Evolutionary conservation across 2,888 invertebrate genomes (phyloP), one percentile per base, ranked within the genome.

Genomic region (Melieria omissa): DNA sequence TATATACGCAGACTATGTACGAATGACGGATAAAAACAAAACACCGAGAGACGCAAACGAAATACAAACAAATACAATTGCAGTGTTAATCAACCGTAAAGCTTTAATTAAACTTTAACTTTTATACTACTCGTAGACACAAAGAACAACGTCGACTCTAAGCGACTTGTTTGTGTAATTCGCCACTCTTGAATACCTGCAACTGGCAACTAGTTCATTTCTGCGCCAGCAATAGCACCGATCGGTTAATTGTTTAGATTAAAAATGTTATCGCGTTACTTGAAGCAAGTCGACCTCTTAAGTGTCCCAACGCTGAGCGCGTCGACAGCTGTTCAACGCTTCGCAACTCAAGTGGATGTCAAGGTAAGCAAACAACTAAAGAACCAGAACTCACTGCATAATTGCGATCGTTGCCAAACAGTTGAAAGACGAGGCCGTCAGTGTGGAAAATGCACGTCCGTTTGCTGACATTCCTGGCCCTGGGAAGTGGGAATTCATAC

Each of bases 391-490:
- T 29, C 3, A 3, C 9, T 3, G 12, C 49, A 52, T n/a, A 9
- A 61, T 46, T 54, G 29, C 5, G 12, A 8, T 41, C 5, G n/a
- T 42, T 54, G n/a, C 14, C n/a, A 14, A 16, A 16, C 5, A 69
- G 54, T 41, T 7, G 10, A 58, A 16, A 10, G 9, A 14, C 29
- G 42, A 45, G 42, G 42, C 45, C 14, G 58, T 55, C 5, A 57
- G 47, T 41, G 60, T 80, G 70, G 76, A 78, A n/a, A 76, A 77
- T 54, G 82, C 85, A 1, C 79, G 78, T 0, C 80, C 85, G 10
- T 85, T 76, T 70, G 61, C 77, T 8, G 79, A 80, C 14, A 66
- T 85, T 61, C 85, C 85, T 3, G 84, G 84, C 0, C 84, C 85
- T 64, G 76, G 76, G 44, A 81, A 75, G 74, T 77, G 79, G 4